These are phyloP conservation scores for Mionectes olivaceus DNA, from an alignment of 2,797 vertebrate species.

Conservation along the genomic window DNA sequence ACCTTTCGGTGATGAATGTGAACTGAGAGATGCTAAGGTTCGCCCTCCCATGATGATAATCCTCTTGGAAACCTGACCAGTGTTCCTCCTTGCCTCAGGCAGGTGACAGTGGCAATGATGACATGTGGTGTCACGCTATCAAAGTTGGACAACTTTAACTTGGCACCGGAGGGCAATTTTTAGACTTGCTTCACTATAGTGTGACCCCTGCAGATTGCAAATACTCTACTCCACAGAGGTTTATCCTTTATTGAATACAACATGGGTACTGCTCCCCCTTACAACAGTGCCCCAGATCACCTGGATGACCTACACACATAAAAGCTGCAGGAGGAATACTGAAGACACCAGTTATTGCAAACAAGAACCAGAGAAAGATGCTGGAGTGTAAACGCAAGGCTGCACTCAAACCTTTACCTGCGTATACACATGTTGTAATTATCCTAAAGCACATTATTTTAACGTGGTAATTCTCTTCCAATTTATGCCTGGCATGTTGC, in stretches of 20 bases:
- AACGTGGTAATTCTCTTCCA: background rate
- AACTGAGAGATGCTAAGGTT: slow-evolving; percentile 53
- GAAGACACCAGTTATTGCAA: background rate
- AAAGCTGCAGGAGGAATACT: background rate
- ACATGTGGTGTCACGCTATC: background rate
- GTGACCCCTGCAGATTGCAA: background rate
- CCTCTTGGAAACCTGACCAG: background rate
- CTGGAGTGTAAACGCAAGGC: background rate
- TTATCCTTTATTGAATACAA: background rate
- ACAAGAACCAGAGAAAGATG: background rate
- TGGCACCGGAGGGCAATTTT: background rate
- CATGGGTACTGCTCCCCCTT: background rate
- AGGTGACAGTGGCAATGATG: background rate
- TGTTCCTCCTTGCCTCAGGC: slow-evolving; percentile 27
- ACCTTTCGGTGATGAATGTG: slow-evolving; percentile 63
- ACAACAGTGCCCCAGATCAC: background rate
- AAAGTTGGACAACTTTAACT: background rate
- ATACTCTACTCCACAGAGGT: background rate
- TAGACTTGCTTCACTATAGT: background rate
- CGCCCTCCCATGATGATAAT: background rate
- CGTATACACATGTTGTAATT: background rate
- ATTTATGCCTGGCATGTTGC: background rate
- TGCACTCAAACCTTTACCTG: background rate
- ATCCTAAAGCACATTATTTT: background rate
- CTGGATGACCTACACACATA: background rate